These are phyloP conservation scores for Machimus rusticus DNA, from an alignment of 2,888 invertebrate genomes.

Conservation along the genomic window DNA sequence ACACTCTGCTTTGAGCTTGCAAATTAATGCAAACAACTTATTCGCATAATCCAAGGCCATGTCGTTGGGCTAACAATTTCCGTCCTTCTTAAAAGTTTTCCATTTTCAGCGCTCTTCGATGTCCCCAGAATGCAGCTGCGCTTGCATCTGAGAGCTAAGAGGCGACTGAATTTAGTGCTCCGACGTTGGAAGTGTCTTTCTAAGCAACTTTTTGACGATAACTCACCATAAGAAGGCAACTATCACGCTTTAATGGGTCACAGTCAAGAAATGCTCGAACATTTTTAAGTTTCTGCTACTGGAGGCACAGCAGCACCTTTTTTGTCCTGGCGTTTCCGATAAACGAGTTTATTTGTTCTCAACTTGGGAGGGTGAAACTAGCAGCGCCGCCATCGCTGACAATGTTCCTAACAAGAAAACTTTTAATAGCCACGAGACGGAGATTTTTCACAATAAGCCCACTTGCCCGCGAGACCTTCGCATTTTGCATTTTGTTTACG, in stretches of 20 bases:
- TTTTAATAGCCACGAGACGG: conserved; percentile 9
- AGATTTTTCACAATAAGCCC: not conserved
- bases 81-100: not conserved
- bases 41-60: not conserved
- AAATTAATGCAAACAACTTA: not conserved
- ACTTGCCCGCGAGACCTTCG: not conserved
- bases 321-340: not conserved
- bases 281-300: not conserved
- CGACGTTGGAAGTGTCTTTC: not conserved
- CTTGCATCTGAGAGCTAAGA: not conserved
- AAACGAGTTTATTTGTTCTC: conserved; percentile 1
- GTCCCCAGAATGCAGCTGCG: not conserved
- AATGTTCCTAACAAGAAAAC: conserved; percentile 13
- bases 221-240: not conserved
- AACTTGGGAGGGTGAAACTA: not conserved
- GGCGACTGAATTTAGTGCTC: not conserved
- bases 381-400: not conserved
- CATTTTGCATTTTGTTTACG: conserved; percentile 1
- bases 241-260: not conserved
- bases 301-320: not conserved
- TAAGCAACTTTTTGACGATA: not conserved
- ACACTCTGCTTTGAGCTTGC: not conserved
- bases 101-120: not conserved
- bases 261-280: not conserved
- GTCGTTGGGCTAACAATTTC: not conserved